Base-by-base conservation (phyloP, 2,797 vertebrate species). In the Enteromius radiatus region DNA sequence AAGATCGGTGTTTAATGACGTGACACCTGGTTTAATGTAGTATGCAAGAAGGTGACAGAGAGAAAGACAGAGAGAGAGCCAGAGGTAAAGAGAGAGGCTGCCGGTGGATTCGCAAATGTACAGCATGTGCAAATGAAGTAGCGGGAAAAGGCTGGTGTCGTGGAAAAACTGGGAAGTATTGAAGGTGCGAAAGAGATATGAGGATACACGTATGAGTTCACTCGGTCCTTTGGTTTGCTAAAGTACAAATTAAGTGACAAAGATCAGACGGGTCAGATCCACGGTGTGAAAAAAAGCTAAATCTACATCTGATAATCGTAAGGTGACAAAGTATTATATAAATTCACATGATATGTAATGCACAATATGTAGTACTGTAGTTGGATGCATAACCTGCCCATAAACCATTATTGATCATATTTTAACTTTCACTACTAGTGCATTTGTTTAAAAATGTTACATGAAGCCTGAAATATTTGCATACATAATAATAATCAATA, bases 11-110 rank as follows among this genome's bases (percentile, higher is more conserved):
- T 86, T 88, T 91, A 89, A 90, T 88, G 88, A 89, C 86, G 86
- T 89, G 88, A 87, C 88, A 86, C 89, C 86, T 71, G 76, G 84
- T 87, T 89, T 90, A 89, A 89, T 89, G 88, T 87, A 81, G 87
- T 84, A 87, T 85, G 86, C 88, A 81, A 56, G 86, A 83, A 87
- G 84, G 86, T 88, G 87, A 89, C 82, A 76, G 85, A 70, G 83
- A 82, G 84, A 80, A 76, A 87, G 80, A 71, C 71, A 76, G 83
- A 49, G 61, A 63, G 65, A 41, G 81, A 70, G 78, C 11, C 31
- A 63, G 38, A 80, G 69, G 75, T 82, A 78, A 69, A 76, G 41
- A 56, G 38, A 56, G 73, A 81, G 47, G 61, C 75, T 64, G 67
- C 54, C 33, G 75, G 31, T 38, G 63, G 49, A 68, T 47, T 83